Evolutionary conservation across 2,797 vertebrate species (phyloP), one percentile per base, ranked within the genome.

Genomic region (Myotis daubentonii): DNA sequence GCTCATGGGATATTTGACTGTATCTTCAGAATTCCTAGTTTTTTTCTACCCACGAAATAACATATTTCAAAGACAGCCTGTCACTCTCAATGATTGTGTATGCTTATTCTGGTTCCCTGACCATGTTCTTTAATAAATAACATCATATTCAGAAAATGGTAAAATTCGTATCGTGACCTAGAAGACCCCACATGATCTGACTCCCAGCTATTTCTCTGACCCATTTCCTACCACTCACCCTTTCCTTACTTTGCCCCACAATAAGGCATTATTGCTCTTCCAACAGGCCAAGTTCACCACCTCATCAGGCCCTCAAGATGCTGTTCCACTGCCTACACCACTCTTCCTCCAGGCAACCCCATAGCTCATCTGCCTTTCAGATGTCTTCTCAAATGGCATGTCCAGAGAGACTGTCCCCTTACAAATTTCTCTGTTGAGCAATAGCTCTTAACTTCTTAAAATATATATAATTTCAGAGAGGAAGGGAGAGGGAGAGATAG

Each of bases 61-160:
- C 17, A 7, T 78, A 23, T 93, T 90, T 95, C 47, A 84, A 87
- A 93, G 91, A 70, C 38, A 95, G 28, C 23, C 36, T 94, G 38
- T 66, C 11, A 1, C 23, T 90, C 25, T 94, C 30, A 23, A 81
- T 41, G 80, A 53, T 70, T 71, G 5, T 66, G 51, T 83, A 62
- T 68, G 79, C 44, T 94, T 86, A 76, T 38, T 80, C 65, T 89
- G 71, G 44, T 15, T 87, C 47, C 25, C 44, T 66, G 23, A 70
- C 13, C 23, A 65, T 9, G 0, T 92, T 96, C 23, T 82, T 92
- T 85, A 85, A 53, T 92, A 74, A 89, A 33, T 90, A 91, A 62
- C 30, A 60, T 51, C 25, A 8, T 78, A 81, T 68, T 91, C 33
- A 83, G 74, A 91, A 85, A 82, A 51, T 60, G 53, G 28, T 41